phyloP scores from a whole-genome alignment of 2,888 invertebrate genomes.

The Sesia bembeciformis region DNA sequence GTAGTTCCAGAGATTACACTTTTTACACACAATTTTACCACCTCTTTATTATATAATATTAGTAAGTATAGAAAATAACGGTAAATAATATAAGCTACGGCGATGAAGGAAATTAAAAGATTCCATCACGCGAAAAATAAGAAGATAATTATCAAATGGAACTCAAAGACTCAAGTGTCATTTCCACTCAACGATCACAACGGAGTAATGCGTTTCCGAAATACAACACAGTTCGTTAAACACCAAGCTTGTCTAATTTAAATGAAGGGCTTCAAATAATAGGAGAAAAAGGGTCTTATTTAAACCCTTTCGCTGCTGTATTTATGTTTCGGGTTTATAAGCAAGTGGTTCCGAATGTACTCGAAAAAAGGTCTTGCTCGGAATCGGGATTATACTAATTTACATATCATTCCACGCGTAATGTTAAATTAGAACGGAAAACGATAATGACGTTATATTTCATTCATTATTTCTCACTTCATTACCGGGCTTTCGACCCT shows the following conservation, averaged over 20 bases:
- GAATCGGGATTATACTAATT: background rate
- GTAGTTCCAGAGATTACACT: too few relatives aligned
- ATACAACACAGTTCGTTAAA: slow-evolving; percentile 8
- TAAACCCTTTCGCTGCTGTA: slow-evolving; percentile 13
- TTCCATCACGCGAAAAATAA: background rate
- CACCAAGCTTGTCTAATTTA: slow-evolving; percentile 20
- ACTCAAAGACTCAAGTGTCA: background rate
- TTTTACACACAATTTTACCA: too few relatives aligned
- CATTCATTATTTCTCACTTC: background rate
- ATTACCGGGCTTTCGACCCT: too few relatives aligned
- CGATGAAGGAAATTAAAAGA: background rate
- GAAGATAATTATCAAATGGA: background rate
- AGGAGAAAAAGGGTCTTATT: slow-evolving; percentile 10
- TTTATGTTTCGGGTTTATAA: background rate
- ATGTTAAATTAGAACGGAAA: background rate
- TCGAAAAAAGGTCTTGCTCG: background rate
- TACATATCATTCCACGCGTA: background rate
- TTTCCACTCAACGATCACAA: background rate
- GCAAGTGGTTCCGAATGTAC: background rate
- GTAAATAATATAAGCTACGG: background rate
- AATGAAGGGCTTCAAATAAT: slow-evolving; percentile 12
- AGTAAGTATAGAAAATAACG: too few relatives aligned
- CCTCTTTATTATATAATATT: too few relatives aligned
- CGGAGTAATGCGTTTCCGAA: slow-evolving; percentile 1
- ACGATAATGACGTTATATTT: background rate